These are phyloP conservation scores for Drosophila gunungcola DNA, from an alignment of 1,140 invertebrate species.

Conservation along the genomic window DNA sequence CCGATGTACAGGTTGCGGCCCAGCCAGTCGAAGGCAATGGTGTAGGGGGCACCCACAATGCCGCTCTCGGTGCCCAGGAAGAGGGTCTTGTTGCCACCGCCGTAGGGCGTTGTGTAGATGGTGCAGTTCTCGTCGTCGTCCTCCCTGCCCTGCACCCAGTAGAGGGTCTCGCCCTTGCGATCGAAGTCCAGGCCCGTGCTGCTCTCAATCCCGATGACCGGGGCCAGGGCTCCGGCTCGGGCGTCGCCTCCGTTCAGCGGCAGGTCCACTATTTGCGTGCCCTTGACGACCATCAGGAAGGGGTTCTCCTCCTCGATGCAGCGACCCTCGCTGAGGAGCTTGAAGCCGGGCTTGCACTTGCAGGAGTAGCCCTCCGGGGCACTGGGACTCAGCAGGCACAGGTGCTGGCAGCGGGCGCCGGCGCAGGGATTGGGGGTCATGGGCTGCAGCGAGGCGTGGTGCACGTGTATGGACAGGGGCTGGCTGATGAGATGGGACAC, in stretches of 20 bases:
- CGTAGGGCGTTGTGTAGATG: slow-evolving; percentile 93
- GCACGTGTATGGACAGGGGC: slow-evolving; percentile 96
- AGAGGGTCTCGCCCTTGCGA: slow-evolving; percentile 91
- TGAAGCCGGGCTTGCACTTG: slow-evolving; percentile 95
- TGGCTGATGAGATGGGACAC: slow-evolving; percentile 97
- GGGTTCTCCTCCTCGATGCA: slow-evolving; percentile 94
- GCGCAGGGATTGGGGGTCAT: slow-evolving; percentile 93
- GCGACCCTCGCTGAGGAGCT: slow-evolving; percentile 88
- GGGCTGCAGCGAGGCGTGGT: slow-evolving; percentile 97
- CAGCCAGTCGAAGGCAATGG: slow-evolving; percentile 98
- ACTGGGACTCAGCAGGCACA: slow-evolving; percentile 95
- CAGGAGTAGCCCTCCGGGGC: slow-evolving; percentile 91
- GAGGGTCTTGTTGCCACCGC: slow-evolving; percentile 94
- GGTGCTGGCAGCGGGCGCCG: slow-evolving; percentile 92
- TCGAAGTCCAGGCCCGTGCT: slow-evolving; percentile 97
- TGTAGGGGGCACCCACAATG: slow-evolving; percentile 95
- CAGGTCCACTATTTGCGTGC: slow-evolving; percentile 94
- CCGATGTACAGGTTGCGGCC: slow-evolving; percentile 97
- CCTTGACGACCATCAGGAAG: slow-evolving; percentile 96
- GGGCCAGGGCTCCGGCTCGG: slow-evolving; percentile 91
- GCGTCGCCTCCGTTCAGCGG: slow-evolving; percentile 90
- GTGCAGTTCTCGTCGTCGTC: slow-evolving; percentile 92
- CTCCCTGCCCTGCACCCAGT: slow-evolving; percentile 93
- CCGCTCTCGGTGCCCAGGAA: slow-evolving; percentile 92
- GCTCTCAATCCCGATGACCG: slow-evolving; percentile 95